Evolutionary conservation across 23 tunicate species (phyloP), one percentile per base, ranked within the genome.

Genomic region (Trididemnum clinides): DNA sequence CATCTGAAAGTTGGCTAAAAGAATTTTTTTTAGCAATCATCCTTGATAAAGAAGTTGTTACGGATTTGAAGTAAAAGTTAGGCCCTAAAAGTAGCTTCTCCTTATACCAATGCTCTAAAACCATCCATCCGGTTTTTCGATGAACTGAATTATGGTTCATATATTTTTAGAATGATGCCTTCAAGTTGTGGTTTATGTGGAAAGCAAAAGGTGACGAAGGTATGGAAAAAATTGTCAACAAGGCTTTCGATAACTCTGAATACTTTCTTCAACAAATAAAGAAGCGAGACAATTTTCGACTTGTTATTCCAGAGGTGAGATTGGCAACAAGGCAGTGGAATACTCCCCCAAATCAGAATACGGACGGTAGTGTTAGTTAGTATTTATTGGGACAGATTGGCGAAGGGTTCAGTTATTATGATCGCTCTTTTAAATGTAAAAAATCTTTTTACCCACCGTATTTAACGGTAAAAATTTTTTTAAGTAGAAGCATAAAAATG

Each of bases 151-250:
- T n/a, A n/a, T n/a, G n/a, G n/a, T n/a, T n/a, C n/a, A n/a, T n/a
- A n/a, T 28, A 2, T 74, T 4, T 44, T 28, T 28, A 91, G 96
- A 28, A 64, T 21, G 93, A 88, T 73, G 90, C 83, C 1, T 80
- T 93, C 76, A 93, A 93, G 34, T 37, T 93, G 28, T 93, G 98
- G 98, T 29, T 93, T 33, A 85, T 85, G 87, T 93, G 98, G 98
- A 93, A 93, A 64, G 92, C 93, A 22, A 80, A 72, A n/a, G 98
- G 98, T 25, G 89, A 88, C 71, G 0, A 1, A 1, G 98, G 92
- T 0, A 74, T 93, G 32, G 87, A 85, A 30, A 50, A 80, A 19
- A 87, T 64, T 2, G 85, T 93, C 33, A 93, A 93, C 80, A 80
- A 33, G 29, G 98, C 98, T 0, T 19, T 86, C 1, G 92, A 80